Percentiles rank a stretch among this genome's conserved stretches.
Evolutionary conservation across 2,888 invertebrate genomes (phyloP).

Genomic region (Pandemis cinnamomeana): DNA sequence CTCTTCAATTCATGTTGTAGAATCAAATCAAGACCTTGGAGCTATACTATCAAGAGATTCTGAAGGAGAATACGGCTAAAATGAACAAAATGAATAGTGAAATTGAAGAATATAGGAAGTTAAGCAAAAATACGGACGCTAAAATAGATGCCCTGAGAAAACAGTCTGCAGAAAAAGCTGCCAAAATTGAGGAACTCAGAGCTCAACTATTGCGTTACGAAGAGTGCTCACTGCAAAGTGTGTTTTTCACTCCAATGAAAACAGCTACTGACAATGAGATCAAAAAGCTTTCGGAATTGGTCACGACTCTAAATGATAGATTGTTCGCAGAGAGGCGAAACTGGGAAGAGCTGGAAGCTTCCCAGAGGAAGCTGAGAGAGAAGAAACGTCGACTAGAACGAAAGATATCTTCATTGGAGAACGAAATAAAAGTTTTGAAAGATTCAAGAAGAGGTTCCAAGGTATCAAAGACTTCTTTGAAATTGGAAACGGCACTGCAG

Average conservation of each 20-base stretch:
- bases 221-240: conserved; percentile 77
- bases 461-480: conserved; percentile 59
- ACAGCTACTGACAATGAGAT: conserved; percentile 86
- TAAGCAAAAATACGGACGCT: conserved; percentile 76
- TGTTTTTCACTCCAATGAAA: conserved; percentile 81
- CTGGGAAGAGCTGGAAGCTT: conserved; percentile 84
- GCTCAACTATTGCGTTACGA: conserved; percentile 75
- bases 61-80: conserved; percentile 77
- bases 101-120: conserved; percentile 70
- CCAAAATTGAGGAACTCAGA: conserved; percentile 77
- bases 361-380: conserved; percentile 83
- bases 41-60: conserved; percentile 76
- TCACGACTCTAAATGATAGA: conserved; percentile 83
- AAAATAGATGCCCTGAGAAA: conserved; percentile 80
- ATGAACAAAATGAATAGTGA: conserved; percentile 78
- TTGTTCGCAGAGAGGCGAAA: conserved; percentile 85
- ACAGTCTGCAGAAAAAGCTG: conserved; percentile 74
- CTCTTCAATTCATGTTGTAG: conserved; percentile 53
- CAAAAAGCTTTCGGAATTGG: conserved; percentile 84
- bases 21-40: conserved; percentile 78
- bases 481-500: conserved; percentile 33
- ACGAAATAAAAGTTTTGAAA: conserved; percentile 59
- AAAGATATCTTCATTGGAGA: conserved; percentile 59
- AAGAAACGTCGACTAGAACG: conserved; percentile 71
- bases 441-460: conserved; percentile 65